Conservation (phyloP, 2,797 vertebrate genomes). For the Yasuhikotakia modesta region DNA sequence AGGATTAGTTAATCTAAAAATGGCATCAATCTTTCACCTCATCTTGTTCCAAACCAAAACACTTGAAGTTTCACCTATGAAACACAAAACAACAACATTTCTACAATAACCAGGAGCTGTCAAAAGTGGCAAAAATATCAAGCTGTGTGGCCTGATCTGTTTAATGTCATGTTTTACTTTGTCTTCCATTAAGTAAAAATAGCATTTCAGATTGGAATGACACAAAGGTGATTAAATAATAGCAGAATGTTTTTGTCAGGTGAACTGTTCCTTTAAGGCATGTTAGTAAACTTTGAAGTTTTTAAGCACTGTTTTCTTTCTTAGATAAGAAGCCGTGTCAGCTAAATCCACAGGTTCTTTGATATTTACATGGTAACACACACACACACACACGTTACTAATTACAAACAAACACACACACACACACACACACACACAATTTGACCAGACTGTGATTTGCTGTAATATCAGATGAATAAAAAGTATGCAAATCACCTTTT, state of each 20-base stretch:
- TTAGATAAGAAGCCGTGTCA: constrained; percentile 13
- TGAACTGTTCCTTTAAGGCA: constrained; percentile 23
- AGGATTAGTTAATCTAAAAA: background rate
- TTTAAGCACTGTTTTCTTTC: no score
- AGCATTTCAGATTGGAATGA: no score
- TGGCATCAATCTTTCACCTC: background rate
- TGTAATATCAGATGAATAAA: constrained; percentile 33
- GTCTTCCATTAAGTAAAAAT: no score
- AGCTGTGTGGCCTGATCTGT: no score
- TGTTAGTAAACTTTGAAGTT: constrained; percentile 24
- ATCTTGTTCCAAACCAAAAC: background rate
- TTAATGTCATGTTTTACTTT: no score
- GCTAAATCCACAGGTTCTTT: constrained; percentile 52
- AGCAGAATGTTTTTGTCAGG: no score
- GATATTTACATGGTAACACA: background rate
- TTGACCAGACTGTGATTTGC: constrained; percentile 41
- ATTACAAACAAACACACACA: background rate
- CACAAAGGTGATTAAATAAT: no score
- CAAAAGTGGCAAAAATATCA: no score
- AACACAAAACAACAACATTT: no score
- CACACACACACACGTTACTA: constrained; percentile 8
- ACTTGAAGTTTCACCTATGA: no score
- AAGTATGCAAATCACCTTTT: constrained; percentile 31
- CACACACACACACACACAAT: no score
- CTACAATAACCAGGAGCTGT: no score